These are phyloP conservation scores for Hypsibius dujardini DNA, from an alignment of 1,140 invertebrate genomes.

Conservation along the genomic window DNA sequence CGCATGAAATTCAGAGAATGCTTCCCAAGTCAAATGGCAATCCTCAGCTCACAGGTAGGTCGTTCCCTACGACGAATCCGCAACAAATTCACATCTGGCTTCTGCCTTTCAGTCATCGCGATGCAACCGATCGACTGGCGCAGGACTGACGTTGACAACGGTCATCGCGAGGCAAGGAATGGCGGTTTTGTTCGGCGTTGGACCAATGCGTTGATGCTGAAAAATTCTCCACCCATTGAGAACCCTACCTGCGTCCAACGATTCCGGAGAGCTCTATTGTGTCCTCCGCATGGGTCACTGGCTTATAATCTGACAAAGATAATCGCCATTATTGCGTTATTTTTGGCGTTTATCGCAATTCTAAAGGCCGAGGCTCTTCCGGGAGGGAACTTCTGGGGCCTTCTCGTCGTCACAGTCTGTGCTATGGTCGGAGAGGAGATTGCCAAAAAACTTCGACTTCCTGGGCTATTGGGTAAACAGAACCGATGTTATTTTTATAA, in stretches of 20 bases:
- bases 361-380: not conserved
- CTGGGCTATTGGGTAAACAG: constrained; percentile 54
- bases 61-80: too few species aligned
- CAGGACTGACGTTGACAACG: too few species aligned
- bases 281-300: not conserved
- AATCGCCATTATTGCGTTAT: not conserved
- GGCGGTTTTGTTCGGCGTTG: too few species aligned
- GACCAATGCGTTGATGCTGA: constrained; percentile 41
- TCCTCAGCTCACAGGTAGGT: too few species aligned
- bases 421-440: constrained; percentile 63
- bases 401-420: constrained; percentile 41
- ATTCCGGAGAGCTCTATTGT: not conserved
- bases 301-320: constrained; percentile 8
- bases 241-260: not conserved
- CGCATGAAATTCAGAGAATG: too few species aligned
- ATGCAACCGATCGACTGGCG: too few species aligned
- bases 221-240: not conserved
- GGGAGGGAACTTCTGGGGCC: constrained; percentile 44
- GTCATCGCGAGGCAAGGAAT: too few species aligned
- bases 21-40: too few species aligned
- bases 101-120: too few species aligned
- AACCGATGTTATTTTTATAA: not conserved
- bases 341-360: not conserved
- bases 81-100: too few species aligned
- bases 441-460: constrained; percentile 53